Evolutionary conservation across 2,113 vertebrate species (phyloP), one percentile per base, ranked within the genome.

Genomic region (Cebus imitator): DNA sequence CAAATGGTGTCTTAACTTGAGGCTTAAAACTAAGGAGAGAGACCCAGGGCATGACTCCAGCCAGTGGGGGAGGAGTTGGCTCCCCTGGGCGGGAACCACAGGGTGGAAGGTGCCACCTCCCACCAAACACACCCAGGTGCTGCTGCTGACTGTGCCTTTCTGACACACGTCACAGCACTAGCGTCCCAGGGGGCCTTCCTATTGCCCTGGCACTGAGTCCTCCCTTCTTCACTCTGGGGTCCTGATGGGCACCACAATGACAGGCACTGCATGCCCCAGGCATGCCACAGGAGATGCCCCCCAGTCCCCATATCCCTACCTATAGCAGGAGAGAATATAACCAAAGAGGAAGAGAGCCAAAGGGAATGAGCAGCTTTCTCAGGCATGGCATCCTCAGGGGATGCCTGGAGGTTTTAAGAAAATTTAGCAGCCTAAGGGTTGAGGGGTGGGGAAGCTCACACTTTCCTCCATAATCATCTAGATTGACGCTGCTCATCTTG

Each of bases 31-130:
- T 35, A 35, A 21, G 27, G 21, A 30, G 4, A n/a, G n/a, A 35
- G 48, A 52, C 6, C 17, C 43, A 12, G 0, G 0, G 14, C 30
- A 10, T 37, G 3, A 48, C 13, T 8, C 43, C 0, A 0, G 50
- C 25, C 35, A 18, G 40, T 27, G 13, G 12, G n/a, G 6, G 11
- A 23, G 17, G 48, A 35, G 8, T 35, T 0, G 1, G 73, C 25
- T 14, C 6, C 13, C 37, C 45, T 1, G 9, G 18, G 17, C 11
- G 18, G 35, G 35, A 58, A 68, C 25, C 11, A 35, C 17, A 16
- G 27, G 1, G 1, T 66, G 13, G 23, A 5, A 43, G 0, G 1
- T 32, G 35, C n/a, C 30, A 20, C 35, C 30, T 87, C 64, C 40
- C 37, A 27, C 25, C 50, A 64, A 25, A 50, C 6, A 55, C 25